Percentiles rank a stretch among this genome's conserved stretches.
phyloP scores from a whole-genome alignment of 2,888 invertebrate genomes.

The Rutpela maculata region DNA sequence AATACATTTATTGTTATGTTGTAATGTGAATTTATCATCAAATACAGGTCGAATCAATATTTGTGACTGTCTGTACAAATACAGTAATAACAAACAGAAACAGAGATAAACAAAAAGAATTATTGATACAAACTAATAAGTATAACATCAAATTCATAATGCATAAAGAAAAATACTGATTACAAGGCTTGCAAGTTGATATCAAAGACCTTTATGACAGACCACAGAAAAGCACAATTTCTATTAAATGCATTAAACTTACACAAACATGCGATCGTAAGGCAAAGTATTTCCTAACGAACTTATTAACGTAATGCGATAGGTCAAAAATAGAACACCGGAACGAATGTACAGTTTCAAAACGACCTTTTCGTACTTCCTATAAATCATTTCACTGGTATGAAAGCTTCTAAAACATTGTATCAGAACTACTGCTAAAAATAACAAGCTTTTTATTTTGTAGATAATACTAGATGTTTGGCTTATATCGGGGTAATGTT shows the following conservation, averaged over 20 bases:
- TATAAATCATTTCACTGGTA: constrained; percentile 29
- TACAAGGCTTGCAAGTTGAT: background rate
- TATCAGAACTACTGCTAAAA: constrained; percentile 19
- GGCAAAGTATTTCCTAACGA: background rate
- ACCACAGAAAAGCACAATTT: constrained; percentile 25
- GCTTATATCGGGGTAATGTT: constrained; percentile 12
- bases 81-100: too few species aligned
- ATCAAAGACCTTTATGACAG: constrained; percentile 1
- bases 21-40: too few species aligned
- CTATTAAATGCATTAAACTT: constrained; percentile 12
- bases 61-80: too few species aligned
- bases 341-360: constrained; percentile 28
- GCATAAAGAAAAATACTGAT: background rate
- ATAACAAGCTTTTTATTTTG: constrained; percentile 30
- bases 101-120: too few species aligned
- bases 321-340: constrained; percentile 40
- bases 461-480: constrained; percentile 19
- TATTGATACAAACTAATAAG: too few species aligned
- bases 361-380: constrained; percentile 17
- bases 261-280: constrained; percentile 28
- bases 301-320: constrained; percentile 30
- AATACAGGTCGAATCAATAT: too few species aligned
- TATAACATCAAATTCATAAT: too few species aligned
- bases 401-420: constrained; percentile 29
- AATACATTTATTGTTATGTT: too few species aligned